Evolutionary conservation across 2,113 vertebrate species (phyloP).

Genomic region (Semicossyphus pulcher): DNA sequence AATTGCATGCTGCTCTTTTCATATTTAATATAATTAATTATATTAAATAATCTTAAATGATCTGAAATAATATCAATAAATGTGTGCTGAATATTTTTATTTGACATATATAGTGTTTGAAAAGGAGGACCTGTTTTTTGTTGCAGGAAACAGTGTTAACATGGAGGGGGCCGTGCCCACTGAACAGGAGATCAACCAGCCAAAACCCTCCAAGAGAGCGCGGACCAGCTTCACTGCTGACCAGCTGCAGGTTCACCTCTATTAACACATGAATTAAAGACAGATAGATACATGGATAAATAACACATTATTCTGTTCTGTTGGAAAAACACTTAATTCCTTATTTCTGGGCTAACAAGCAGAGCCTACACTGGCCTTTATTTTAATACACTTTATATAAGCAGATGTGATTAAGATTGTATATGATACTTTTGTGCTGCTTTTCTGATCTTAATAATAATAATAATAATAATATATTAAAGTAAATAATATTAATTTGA

Average conservation of each 20-base stretch:
- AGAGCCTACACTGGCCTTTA: neutral
- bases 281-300: neutral
- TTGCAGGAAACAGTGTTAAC: constrained; percentile 90
- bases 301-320: no score
- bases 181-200: constrained; percentile 93
- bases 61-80: neutral
- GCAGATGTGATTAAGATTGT: neutral
- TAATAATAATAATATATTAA: neutral
- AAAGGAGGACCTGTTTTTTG: neutral
- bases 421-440: no score
- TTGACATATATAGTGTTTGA: no score
- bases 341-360: no score
- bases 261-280: neutral
- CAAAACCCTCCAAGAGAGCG: constrained; percentile 96
- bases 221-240: constrained; percentile 98
- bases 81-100: neutral
- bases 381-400: no score
- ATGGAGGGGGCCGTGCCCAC: constrained; percentile 92
- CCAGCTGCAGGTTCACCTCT: constrained; percentile 90
- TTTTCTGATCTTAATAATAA: neutral
- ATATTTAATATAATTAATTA: no score
- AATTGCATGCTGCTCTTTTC: neutral
- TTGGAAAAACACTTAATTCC: no score
- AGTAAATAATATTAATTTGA: neutral
- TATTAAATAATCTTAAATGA: no score